Base-by-base conservation (phyloP, 2,888 invertebrate species). In the Pterostichus niger region DNA sequence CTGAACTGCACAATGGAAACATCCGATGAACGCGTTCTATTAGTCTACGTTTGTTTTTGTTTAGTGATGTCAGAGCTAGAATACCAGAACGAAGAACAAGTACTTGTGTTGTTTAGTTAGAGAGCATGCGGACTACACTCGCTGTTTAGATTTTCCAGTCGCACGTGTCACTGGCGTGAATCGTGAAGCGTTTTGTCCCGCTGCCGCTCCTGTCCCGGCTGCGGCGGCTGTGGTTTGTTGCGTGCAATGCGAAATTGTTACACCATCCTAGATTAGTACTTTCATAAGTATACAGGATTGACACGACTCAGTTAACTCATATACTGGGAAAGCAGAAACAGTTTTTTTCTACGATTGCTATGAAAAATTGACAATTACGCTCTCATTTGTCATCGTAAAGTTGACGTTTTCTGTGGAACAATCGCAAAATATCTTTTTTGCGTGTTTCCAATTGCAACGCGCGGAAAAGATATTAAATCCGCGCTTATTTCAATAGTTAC, bases 41-140 rank as follows among this genome's bases (percentile, higher is more conserved):
- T 56, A 56, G 54, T 56, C 54, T 17, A n/a, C 10, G 24, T 24
- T 9, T 24, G 59, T 10, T 15, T 24, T 24, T 17, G 11, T 17
- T 59, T 59, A 15, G 59, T 59, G 59, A 59, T 24, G 59, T 59
- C 59, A 59, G 7, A 24, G 59, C 10, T 24, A 31, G 31, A 59
- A 24, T 31, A 64, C 64, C 64, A 35, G 13, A 31, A 4, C 35
- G 33, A 64, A 64, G 64, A 24, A 61, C 64, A 64, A 10, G 64
- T n/a, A 17, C 31, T 17, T 61, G 61, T 33, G 64, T 33, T 13
- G 64, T 64, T n/a, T 15, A 33, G 11, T 11, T n/a, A n/a, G n/a
- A n/a, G n/a, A n/a, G n/a, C n/a, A n/a, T n/a, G 24, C 24, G 24
- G 24, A 24, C 24, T 24, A 24, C 24, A 24, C 24, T 24, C 24